Evolutionary conservation across 2,797 vertebrate genomes (phyloP), one percentile per base, ranked within the genome.

Genomic region (Rhynchonycteris naso): DNA sequence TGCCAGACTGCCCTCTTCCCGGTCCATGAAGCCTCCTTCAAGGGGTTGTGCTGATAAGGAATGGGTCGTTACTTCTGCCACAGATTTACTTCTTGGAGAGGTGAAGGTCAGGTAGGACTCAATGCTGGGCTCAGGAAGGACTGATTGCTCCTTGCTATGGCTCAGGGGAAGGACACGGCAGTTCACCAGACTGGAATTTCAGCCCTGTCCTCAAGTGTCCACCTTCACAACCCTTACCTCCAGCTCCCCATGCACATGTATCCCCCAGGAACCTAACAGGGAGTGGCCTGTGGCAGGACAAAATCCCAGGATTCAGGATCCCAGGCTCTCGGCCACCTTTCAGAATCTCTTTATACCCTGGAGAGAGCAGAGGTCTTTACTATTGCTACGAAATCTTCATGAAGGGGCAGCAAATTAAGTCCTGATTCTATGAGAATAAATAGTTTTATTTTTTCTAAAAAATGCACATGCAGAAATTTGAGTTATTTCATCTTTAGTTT

Each of bases 401-500:
- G 19, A 24, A 75, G 16, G 24, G 30, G 4, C 18, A 87, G 19
- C 35, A 68, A 58, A 95, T 93, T 79, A 79, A 81, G 90, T 88
- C 72, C 28, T 33, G 12, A 68, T 66, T 92, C 65, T 63, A 24
- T 18, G 15, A 28, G 22, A 91, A 76, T 26, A 84, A 78, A 84
- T 11, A 83, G 13, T 75, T 79, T 90, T 82, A 58, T 35, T 95
- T 97, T 87, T 43, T 43, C 43, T 43, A 43, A 43, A 33, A 33
- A 33, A 33, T 47, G 1, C 8, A 85, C 58, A 74, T 71, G 52
- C 28, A 91, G 19, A 88, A 72, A 90, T 91, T 69, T 96, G 66
- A 80, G 28, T 69, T 87, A 80, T 84, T 87, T 95, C 88, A 84
- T 69, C 66, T 94, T 94, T 94, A 92, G 35, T 79, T 80, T 96